These are phyloP conservation scores for Magallana nippona DNA, from an alignment of 2,888 invertebrate species.

Conservation along the genomic window DNA sequence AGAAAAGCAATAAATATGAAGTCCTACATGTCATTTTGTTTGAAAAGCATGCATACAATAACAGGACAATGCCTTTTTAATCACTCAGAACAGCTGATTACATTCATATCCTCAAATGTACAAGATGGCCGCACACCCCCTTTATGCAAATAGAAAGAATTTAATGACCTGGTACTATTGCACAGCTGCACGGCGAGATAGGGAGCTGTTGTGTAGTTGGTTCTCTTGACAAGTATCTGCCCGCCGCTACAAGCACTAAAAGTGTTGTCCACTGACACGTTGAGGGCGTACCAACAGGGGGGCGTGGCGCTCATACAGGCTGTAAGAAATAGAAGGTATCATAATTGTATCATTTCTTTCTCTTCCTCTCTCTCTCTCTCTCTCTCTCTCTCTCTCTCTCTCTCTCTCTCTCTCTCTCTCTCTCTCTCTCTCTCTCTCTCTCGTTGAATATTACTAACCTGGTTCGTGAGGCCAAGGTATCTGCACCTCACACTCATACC, in stretches of 20 bases:
- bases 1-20: no score
- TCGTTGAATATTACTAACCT: background rate
- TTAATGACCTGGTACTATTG: background rate
- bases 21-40: no score
- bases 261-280: background rate
- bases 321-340: background rate
- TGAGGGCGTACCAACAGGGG: constrained; percentile 12
- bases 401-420: no score
- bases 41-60: no score
- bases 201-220: background rate
- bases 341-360: no score
- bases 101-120: no score
- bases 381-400: no score
- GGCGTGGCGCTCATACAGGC: constrained; percentile 9
- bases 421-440: no score
- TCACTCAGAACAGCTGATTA: no score
- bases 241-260: background rate
- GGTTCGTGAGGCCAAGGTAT: constrained; percentile 9
- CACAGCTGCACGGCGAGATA: constrained; percentile 5
- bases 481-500: constrained; percentile 6
- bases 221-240: background rate
- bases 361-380: no score
- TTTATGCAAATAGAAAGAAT: background rate
- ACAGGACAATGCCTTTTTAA: no score
- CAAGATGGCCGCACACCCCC: no score